Evolutionary conservation across 92 coral and sea anemone genomes (phyloP).

Genomic region (Metridium senile): DNA sequence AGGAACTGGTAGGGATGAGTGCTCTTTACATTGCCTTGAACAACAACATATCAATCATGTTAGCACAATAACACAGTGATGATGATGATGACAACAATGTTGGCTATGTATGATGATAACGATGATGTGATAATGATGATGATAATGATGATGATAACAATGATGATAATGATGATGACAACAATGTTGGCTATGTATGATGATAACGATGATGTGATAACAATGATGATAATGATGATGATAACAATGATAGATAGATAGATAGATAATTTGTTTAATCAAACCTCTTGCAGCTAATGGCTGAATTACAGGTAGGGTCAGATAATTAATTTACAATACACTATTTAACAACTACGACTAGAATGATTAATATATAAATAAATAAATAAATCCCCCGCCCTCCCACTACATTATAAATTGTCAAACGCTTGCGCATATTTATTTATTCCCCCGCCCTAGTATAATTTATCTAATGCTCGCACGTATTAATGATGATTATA

Average conservation of each 20-base stretch:
- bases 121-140: not conserved
- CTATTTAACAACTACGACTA: too few species aligned
- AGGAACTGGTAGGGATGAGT: constrained; percentile 20
- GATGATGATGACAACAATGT: not conserved
- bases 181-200: not conserved
- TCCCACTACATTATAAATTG: too few species aligned
- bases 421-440: too few species aligned
- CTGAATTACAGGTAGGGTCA: too few species aligned
- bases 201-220: not conserved
- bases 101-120: not conserved
- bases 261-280: not conserved
- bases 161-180: constrained; percentile 11
- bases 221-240: not conserved
- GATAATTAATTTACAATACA: too few species aligned
- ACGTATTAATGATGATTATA: too few species aligned
- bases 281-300: too few species aligned
- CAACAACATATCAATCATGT: not conserved
- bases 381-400: too few species aligned
- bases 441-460: too few species aligned
- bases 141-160: constrained; percentile 1
- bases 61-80: not conserved
- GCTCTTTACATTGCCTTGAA: not conserved
- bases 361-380: too few species aligned
- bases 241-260: not conserved
- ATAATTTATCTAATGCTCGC: too few species aligned